phyloP scores from a whole-genome alignment of 2,888 invertebrate genomes.

The Tipula helvola region DNA sequence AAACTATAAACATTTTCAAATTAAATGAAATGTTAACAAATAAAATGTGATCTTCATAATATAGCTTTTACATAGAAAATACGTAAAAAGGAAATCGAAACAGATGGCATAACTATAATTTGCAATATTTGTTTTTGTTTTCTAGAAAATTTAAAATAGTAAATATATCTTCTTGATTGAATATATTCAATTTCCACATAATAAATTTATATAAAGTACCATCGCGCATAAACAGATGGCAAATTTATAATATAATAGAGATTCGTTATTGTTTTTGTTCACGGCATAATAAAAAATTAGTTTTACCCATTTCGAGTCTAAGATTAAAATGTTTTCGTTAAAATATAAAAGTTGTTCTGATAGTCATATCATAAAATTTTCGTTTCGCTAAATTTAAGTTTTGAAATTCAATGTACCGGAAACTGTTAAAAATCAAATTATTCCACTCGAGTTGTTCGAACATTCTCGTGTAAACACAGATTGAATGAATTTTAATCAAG shows the following conservation, averaged over 20 bases:
- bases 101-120: not conserved
- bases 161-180: not conserved
- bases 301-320: not conserved
- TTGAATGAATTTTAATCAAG: not conserved
- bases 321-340: not conserved
- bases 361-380: not conserved
- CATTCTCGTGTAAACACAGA: not conserved
- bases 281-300: not conserved
- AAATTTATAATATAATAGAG: not conserved
- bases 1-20: not conserved
- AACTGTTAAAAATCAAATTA: not conserved
- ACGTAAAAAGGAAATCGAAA: not conserved
- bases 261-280: not conserved
- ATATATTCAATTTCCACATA: not conserved
- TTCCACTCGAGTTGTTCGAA: not conserved
- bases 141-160: not conserved
- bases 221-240: not conserved
- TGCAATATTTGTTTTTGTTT: not conserved
- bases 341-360: not conserved
- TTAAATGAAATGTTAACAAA: not conserved
- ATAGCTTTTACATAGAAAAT: not conserved
- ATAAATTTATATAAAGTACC: not conserved
- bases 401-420: not conserved
- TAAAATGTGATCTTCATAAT: not conserved
- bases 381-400: not conserved